A percentile compares a stretch with the other conserved stretches of the same genome.
These are phyloP conservation scores for Choloepus didactylus DNA, from an alignment of 2,797 vertebrate genomes.

Conservation along the genomic window DNA sequence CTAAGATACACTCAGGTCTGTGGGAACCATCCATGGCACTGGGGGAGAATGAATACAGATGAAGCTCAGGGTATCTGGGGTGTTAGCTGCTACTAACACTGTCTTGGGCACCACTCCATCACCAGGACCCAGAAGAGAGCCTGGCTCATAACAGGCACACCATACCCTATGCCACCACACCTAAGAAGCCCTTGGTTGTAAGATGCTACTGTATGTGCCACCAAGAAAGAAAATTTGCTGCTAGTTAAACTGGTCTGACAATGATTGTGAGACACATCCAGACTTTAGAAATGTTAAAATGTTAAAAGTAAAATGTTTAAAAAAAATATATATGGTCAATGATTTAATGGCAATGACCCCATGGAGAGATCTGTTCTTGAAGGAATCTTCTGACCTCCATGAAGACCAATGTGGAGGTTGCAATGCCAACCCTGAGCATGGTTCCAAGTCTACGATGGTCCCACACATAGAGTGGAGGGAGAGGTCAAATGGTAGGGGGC, in stretches of 20 bases:
- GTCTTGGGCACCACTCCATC: background rate
- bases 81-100: background rate
- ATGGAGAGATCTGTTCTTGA: background rate
- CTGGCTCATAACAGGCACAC: background rate
- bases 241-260: background rate
- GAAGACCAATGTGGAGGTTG: background rate
- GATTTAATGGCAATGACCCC: background rate
- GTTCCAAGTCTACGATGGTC: background rate
- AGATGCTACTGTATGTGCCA: background rate
- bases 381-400: background rate
- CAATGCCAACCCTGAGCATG: background rate
- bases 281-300: background rate
- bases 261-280: background rate
- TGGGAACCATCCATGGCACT: background rate
- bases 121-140: background rate
- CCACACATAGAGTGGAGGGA: background rate
- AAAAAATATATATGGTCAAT: background rate
- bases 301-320: background rate
- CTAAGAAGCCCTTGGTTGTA: background rate
- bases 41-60: constrained; percentile 19
- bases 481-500: background rate
- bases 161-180: too few species aligned
- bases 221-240: background rate
- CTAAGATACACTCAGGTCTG: constrained; percentile 52
- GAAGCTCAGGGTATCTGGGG: background rate